Base-by-base conservation (phyloP, 2,888 invertebrate genomes). In the Ornithoptera alexandrae region DNA sequence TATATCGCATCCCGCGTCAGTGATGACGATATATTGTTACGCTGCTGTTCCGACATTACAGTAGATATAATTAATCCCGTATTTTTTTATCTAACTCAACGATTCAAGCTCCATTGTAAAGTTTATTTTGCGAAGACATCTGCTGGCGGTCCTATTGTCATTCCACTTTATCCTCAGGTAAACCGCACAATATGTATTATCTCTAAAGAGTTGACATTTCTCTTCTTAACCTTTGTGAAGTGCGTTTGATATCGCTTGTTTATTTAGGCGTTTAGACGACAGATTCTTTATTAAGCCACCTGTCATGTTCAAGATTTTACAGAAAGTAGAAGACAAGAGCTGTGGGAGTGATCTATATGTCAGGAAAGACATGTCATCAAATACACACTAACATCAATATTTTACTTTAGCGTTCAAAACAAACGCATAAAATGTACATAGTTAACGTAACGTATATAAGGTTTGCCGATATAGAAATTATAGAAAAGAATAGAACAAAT, bases 41-140 rank as follows among this genome's bases (percentile, higher is more conserved):
- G 77, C 82, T 79, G 81, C 79, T 72, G 74, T 74, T 72, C 70
- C 72, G 68, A 75, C 74, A 72, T 73, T 76, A 74, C 74, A 74
- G 70, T 46, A 46, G 70, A 73, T 76, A 78, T 78, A 79, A 79
- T 79, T 79, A 79, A 78, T 77, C 76, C 78, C 73, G 71, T 73
- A 72, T 88, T 89, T 83, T 46, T 78, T 90, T 88, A 83, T 81
- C 77, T 81, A 75, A 76, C 71, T 77, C 78, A 79, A 85, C 88
- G 89, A 87, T 88, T 89, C 86, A 88, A 84, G 83, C 79, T 78
- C 59, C 84, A 85, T 85, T 84, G 85, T 86, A 80, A 87, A 90
- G 90, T 90, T 91, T 91, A 86, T 91, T 90, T 90, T 88, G 90
- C 88, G 80, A 83, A 81, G 90, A 89, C 92, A 92, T 91, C 92